Evolutionary conservation across 2,797 vertebrate genomes (phyloP), one percentile per base, ranked within the genome.

Genomic region (Chaunax sp.): DNA sequence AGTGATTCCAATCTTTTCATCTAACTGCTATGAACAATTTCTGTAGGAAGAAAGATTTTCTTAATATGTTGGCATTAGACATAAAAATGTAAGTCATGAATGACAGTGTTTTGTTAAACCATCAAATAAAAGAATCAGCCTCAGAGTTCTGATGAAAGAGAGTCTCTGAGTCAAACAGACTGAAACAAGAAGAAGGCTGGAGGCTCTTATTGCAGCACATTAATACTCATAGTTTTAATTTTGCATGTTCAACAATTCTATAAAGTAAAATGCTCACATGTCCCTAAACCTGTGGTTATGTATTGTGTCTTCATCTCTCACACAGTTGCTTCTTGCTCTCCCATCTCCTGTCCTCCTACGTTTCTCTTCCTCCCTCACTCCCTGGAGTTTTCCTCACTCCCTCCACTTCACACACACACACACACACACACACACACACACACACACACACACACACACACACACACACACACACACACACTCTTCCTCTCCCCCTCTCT

Each of bases 291-390:
- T 56, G 60, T 62, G 56, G n/a, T 44, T 12, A 20, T 18, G 38
- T 11, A 6, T 19, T 30, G 22, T 30, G 22, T 38, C 53, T 57
- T 44, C 64, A 25, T 57, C 28, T 52, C 55, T 65, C 18, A 28
- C 47, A 50, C 20, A 20, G 26, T 62, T 61, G 35, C 25, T 19
- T 68, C 62, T 64, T 47, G 33, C n/a, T n/a, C n/a, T 78, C 44
- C 77, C 69, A 59, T 82, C 68, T 75, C 49, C 50, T 45, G 41
- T 71, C 71, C 60, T 49, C 79, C 75, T 63, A 69, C 62, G 70
- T 75, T 56, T 46, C 64, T 69, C 69, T 54, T 72, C 64, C 57
- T 73, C 66, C 57, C 68, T 75, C 16, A 1, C 50, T 83, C 76
- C 76, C 63, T 30, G 10, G 75, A 71, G 80, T 75, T 63, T 72